Percentiles rank a stretch among this genome's conserved stretches.
Conservation (phyloP, 2,888 invertebrate genomes). For the Nemoura dubitans region DNA sequence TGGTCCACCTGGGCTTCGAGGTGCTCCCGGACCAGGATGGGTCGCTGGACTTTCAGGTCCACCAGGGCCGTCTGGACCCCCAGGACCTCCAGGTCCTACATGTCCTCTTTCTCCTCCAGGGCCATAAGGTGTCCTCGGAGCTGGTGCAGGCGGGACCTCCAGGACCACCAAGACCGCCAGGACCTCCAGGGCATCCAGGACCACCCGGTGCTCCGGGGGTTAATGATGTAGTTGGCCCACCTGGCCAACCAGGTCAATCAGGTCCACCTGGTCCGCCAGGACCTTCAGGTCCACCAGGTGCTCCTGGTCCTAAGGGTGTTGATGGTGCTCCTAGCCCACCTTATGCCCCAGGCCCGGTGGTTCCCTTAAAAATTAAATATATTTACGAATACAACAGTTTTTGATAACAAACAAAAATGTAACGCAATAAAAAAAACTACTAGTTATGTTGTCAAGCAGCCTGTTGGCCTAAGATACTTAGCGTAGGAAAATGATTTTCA, state of each 20-base stretch:
- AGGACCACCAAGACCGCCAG: not conserved
- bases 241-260: conserved; percentile 18
- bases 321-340: too few relatives aligned
- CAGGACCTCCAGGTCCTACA: not conserved
- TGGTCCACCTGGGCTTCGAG: not conserved
- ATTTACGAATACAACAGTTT: too few relatives aligned
- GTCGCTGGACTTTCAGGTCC: not conserved
- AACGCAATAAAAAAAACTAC: too few relatives aligned
- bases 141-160: too few relatives aligned
- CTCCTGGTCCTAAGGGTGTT: not conserved
- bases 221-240: not conserved
- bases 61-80: not conserved
- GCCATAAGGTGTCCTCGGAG: too few relatives aligned
- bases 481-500: too few relatives aligned
- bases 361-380: too few relatives aligned
- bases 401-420: too few relatives aligned
- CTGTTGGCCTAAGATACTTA: too few relatives aligned
- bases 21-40: too few relatives aligned
- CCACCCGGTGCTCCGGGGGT: not conserved
- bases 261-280: conserved; percentile 18
- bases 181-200: not conserved
- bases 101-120: not conserved
- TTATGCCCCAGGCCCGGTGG: not conserved
- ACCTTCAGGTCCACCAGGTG: not conserved
- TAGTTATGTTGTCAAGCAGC: too few relatives aligned